Base-by-base conservation (phyloP, 1,140 invertebrate species). In the Holcopasites calliopsidis region DNA sequence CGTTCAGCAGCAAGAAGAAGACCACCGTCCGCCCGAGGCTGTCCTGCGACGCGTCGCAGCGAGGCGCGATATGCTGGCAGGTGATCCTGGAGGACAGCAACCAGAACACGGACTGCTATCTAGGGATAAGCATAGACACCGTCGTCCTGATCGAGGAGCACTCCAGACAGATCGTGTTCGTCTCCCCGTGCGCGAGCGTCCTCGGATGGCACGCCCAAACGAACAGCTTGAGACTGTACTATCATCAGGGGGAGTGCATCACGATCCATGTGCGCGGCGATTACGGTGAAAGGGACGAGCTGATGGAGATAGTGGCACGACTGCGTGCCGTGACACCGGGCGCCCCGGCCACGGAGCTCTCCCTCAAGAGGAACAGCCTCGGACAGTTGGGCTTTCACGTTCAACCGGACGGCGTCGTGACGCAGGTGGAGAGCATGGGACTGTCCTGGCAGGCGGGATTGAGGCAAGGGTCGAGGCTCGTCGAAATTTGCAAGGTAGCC, bases 311-410 rank as follows among this genome's bases (percentile, higher is more conserved):
- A 50, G 94, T 96, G 42, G 94, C 93, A 3, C 89, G 96, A 55
- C 91, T 97, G 16, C 91, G 93, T 35, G 93, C 94, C 8, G 95
- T 97, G 3, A 96, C 96, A 6, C 91, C 93, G 76, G 96, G 96
- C 31, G 94, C 95, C 73, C 94, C 95, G 1, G 94, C 94, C 11
- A 93, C 95, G 69, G 96, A 97, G 85, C 92, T 96, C 84, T 95
- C 94, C 54, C 91, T 96, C 79, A 93, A 95, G 76, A 92, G 97
- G 23, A 98, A 97, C 86, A 94, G 94, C 52, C 92, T 96, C 50
- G 95, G 97, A 44, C 97, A 98, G 87, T 93, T 99, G 42, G 98
- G 98, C 33, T 99, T 99, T 92, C 97, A 99, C 90, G 97, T 99
- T 28, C 97, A 99, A 87, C 96, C 97, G 16, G 98, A 99, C 91